Evolutionary conservation across 2,888 invertebrate species (phyloP).

Genomic region (Operophtera brumata): DNA sequence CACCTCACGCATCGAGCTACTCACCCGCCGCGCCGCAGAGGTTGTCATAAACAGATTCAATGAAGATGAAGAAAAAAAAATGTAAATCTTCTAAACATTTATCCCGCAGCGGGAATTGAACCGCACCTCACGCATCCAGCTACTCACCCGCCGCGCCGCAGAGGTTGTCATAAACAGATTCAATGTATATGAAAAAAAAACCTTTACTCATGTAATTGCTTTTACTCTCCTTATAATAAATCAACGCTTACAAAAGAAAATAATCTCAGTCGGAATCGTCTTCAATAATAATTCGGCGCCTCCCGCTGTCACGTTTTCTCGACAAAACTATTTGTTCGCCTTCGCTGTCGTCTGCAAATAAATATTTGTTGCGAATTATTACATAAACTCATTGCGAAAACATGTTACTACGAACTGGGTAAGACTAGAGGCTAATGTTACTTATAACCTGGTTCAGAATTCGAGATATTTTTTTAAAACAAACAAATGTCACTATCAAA

Average conservation of each 20-base stretch:
- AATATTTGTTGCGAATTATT: slow-evolving; percentile 30
- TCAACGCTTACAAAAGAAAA: slow-evolving; percentile 15
- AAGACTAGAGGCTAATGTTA: not conserved
- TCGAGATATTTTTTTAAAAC: no score
- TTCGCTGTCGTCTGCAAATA: slow-evolving; percentile 58
- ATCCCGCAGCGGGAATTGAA: no score
- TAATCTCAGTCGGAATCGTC: slow-evolving; percentile 65
- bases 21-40: no score
- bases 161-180: no score
- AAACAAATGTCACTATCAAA: no score
- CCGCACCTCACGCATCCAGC: no score
- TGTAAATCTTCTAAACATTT: no score
- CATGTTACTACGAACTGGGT: slow-evolving; percentile 9
- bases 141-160: no score
- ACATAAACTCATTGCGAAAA: slow-evolving; percentile 24
- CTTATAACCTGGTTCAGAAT: no score
- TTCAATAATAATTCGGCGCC: slow-evolving; percentile 61
- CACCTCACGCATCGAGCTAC: no score
- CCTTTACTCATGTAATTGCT: slow-evolving; percentile 13
- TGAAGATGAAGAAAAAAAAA: no score
- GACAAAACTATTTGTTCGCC: slow-evolving; percentile 52
- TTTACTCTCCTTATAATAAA: slow-evolving; percentile 16
- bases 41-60: no score
- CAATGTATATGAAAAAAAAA: not conserved
- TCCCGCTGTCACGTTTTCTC: slow-evolving; percentile 55